A percentile compares a stretch with the other conserved stretches of the same genome.
phyloP scores from a whole-genome alignment of 2,113 vertebrate genomes.

The Clarias gariepinus region DNA sequence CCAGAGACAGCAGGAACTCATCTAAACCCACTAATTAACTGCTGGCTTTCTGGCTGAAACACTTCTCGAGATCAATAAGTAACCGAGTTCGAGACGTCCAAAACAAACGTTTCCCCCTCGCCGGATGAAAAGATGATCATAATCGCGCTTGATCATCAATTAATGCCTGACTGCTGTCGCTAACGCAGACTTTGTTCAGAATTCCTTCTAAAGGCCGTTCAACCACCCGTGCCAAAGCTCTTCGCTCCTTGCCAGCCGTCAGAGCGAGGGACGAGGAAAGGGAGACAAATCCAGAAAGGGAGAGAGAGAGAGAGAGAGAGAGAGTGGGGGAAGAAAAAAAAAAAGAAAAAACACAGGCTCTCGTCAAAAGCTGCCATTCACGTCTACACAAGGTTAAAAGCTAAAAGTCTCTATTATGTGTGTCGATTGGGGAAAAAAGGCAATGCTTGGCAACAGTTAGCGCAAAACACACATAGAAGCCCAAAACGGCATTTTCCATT shows the following conservation, averaged over 20 bases:
- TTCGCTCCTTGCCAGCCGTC: conserved; percentile 59
- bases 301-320: too few species aligned
- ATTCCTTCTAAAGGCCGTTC: conserved; percentile 73
- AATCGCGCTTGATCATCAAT: conserved; percentile 77
- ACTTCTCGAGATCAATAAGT: conserved; percentile 25
- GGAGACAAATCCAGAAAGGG: conserved; percentile 33
- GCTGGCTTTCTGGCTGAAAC: conserved; percentile 35
- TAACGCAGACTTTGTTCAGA: conserved; percentile 67
- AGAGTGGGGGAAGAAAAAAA: background rate
- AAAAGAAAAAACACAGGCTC: conserved; percentile 52
- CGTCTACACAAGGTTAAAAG: conserved; percentile 70
- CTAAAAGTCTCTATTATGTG: conserved; percentile 74
- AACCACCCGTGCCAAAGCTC: conserved; percentile 50
- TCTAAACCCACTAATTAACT: conserved; percentile 36
- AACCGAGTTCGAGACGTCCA: conserved; percentile 11
- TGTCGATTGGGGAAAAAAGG: conserved; percentile 65
- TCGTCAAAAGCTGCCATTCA: conserved; percentile 65
- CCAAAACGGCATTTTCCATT: conserved; percentile 59
- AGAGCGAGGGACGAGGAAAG: conserved; percentile 21
- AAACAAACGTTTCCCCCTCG: conserved; percentile 41
- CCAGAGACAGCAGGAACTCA: conserved; percentile 2
- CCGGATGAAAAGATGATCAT: conserved; percentile 69
- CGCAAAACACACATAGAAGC: conserved; percentile 42
- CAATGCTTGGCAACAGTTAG: conserved; percentile 72
- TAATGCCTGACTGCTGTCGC: conserved; percentile 69